A percentile compares a stretch with the other conserved stretches of the same genome.
phyloP scores from a whole-genome alignment of 2,888 invertebrate species.

The Sepiola atlantica region DNA sequence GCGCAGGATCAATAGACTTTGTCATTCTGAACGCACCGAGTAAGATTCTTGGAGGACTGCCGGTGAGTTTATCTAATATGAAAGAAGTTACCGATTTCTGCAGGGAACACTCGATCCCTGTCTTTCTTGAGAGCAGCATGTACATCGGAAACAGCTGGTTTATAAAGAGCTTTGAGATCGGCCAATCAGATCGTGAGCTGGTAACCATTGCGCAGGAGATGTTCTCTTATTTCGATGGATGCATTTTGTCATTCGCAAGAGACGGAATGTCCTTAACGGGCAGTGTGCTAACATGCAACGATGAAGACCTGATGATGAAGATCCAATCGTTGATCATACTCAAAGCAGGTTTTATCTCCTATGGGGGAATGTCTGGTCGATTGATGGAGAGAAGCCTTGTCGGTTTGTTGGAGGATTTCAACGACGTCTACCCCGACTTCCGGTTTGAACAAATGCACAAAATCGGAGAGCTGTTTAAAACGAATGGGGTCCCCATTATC shows the following conservation, averaged over 20 bases:
- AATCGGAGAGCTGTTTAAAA: conserved; percentile 45
- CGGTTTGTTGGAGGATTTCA: conserved; percentile 49
- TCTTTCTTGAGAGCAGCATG: not conserved
- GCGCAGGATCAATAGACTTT: not conserved
- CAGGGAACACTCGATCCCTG: not conserved
- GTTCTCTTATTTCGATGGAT: conserved; percentile 51
- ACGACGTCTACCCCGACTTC: conserved; percentile 49
- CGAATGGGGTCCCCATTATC: conserved; percentile 46
- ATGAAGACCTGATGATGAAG: conserved; percentile 23
- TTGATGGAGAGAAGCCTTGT: conserved; percentile 50
- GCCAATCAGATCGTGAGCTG: conserved; percentile 40
- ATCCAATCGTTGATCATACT: conserved; percentile 41
- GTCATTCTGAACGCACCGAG: not conserved
- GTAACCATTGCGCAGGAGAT: conserved; percentile 49
- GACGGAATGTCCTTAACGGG: conserved; percentile 50
- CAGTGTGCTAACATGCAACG: conserved; percentile 40
- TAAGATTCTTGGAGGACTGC: not conserved
- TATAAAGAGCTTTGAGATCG: conserved; percentile 49
- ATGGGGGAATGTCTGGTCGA: conserved; percentile 51
- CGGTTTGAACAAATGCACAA: conserved; percentile 45
- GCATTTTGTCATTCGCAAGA: conserved; percentile 49
- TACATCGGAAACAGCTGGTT: conserved; percentile 52
- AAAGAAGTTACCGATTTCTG: not conserved
- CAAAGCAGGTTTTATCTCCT: conserved; percentile 49
- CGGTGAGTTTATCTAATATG: not conserved